Evolutionary conservation across 2,113 vertebrate genomes (phyloP).

Genomic region (Sphaerodactylus townsendi): DNA sequence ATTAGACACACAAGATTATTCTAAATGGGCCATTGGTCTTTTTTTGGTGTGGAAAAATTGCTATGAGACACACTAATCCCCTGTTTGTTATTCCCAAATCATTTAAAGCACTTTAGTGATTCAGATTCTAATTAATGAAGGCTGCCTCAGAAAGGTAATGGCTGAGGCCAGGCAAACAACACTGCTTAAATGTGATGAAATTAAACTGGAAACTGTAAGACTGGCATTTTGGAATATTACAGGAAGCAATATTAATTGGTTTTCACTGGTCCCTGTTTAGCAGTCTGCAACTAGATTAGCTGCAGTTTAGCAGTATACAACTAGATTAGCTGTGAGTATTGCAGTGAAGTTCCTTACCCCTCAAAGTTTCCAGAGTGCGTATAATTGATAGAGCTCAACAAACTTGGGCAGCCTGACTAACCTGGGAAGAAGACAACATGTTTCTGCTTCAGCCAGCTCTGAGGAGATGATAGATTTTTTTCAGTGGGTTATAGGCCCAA

Average conservation of each 20-base stretch:
- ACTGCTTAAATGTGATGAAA: background rate
- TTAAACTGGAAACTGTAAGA: background rate
- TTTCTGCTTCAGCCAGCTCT: background rate
- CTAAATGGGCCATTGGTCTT: background rate
- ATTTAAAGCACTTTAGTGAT: slow-evolving; percentile 4
- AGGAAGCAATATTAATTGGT: background rate
- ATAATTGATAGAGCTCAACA: background rate
- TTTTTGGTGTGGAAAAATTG: background rate
- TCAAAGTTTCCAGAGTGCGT: background rate
- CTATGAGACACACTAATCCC: background rate
- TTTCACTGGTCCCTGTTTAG: background rate
- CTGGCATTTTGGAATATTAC: background rate
- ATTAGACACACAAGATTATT: background rate
- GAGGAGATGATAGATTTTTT: background rate
- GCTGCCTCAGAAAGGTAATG: slow-evolving; percentile 2
- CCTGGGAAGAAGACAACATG: background rate
- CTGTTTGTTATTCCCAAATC: background rate
- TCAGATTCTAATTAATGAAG: background rate
- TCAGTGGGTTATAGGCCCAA: background rate
- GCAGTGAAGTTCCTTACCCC: no score
- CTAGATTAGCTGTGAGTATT: background rate
- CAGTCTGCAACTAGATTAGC: background rate
- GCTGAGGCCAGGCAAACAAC: background rate
- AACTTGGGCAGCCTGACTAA: background rate
- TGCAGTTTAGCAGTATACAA: background rate